Conservation (phyloP, 1,140 invertebrate species). For the Drosophila pachea region DNA sequence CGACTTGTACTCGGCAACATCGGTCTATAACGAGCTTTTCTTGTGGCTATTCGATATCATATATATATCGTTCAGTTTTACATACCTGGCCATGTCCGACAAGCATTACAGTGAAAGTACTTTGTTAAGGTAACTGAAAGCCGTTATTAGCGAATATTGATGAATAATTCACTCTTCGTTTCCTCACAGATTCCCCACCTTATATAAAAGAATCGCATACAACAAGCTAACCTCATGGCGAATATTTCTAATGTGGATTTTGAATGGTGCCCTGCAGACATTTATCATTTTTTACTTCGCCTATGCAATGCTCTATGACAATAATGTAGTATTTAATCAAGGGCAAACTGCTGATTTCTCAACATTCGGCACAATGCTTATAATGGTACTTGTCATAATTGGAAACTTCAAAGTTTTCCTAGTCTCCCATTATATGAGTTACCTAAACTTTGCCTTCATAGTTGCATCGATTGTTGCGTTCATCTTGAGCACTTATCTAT, state of each 20-base stretch:
- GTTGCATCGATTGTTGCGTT: conserved; percentile 82
- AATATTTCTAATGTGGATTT: conserved; percentile 84
- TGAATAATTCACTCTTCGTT: not conserved
- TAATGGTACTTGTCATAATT: conserved; percentile 79
- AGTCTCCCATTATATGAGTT: conserved; percentile 83
- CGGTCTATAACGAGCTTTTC: conserved; percentile 85
- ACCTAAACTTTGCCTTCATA: conserved; percentile 81
- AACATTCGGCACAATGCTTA: conserved; percentile 80
- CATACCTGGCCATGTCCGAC: conserved; percentile 85
- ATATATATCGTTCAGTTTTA: conserved; percentile 85
- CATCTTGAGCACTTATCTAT: conserved; percentile 80
- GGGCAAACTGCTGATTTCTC: conserved; percentile 78
- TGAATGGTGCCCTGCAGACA: conserved; percentile 81
- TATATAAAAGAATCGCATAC: conserved; percentile 84
- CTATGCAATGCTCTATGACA: conserved; percentile 66
- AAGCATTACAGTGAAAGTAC: conserved; percentile 83
- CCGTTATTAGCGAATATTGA: not conserved
- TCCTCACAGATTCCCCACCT: conserved; percentile 80
- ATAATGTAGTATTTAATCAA: conserved; percentile 75
- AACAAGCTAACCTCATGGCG: conserved; percentile 83
- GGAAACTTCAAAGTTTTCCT: conserved; percentile 82
- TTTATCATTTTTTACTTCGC: conserved; percentile 80
- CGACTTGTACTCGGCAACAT: conserved; percentile 82
- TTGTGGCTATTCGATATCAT: conserved; percentile 87
- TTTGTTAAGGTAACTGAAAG: conserved; percentile 80